Conservation (phyloP, 2,797 vertebrate species). For the Eospalax fontanierii region DNA sequence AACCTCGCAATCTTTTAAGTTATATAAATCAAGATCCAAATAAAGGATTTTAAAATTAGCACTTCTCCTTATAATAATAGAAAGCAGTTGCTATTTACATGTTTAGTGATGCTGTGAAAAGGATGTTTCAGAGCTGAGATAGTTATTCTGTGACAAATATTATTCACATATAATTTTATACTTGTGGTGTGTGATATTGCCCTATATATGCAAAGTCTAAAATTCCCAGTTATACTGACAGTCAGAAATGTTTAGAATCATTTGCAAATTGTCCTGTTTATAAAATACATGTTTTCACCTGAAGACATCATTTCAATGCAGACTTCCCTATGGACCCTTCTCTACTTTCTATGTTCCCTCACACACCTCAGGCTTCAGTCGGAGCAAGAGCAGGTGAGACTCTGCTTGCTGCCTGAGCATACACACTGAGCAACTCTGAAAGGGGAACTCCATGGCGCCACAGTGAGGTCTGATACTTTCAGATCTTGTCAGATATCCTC, state of each 20-base stretch:
- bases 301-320: constrained; percentile 11
- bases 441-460: background rate
- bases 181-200: background rate
- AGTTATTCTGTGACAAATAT: constrained; percentile 9
- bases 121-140: background rate
- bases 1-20: constrained; percentile 43
- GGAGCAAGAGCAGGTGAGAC: background rate
- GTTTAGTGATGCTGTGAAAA: constrained; percentile 13
- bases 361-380: background rate
- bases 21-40: constrained; percentile 55
- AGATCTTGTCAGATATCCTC: constrained; percentile 30
- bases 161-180: constrained; percentile 15
- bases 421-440: constrained; percentile 22
- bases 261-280: constrained; percentile 26
- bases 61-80: constrained; percentile 45
- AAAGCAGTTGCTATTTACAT: constrained; percentile 43
- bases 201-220: constrained; percentile 48
- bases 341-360: background rate
- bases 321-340: background rate
- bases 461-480: background rate
- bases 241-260: constrained; percentile 51
- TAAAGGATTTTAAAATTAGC: constrained; percentile 16
- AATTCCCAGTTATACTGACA: background rate
- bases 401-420: background rate
- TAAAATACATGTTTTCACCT: background rate